phyloP scores from a whole-genome alignment of 2,888 invertebrate species.

The Pristionchus arcanus region DNA sequence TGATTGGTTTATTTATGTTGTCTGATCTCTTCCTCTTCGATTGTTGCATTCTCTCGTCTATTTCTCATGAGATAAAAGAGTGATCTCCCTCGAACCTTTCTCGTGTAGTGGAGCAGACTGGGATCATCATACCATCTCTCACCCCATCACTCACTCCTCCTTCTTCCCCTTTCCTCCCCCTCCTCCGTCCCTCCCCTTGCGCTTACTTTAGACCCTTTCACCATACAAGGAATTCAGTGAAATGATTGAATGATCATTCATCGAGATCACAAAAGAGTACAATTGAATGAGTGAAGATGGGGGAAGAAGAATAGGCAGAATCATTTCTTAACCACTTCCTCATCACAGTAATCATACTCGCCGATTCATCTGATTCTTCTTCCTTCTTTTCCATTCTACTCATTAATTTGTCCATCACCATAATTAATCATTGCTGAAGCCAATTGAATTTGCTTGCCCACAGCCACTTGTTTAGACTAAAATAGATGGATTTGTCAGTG shows the following conservation, averaged over 20 bases:
- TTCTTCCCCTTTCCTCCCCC: not conserved
- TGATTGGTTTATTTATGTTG: not conserved
- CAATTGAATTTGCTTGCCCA: not conserved
- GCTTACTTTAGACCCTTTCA: not conserved
- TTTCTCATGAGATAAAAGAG: conserved; percentile 2
- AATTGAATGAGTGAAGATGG: not conserved
- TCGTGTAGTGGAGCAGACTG: conserved; percentile 16
- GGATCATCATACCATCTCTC: conserved; percentile 19
- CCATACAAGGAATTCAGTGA: conserved; percentile 88
- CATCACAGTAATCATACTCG: not conserved
- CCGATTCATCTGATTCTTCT: not conserved
- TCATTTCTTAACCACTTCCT: conserved; percentile 42
- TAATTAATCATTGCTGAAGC: not conserved
- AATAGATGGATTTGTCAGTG: not conserved
- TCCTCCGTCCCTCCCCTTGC: not conserved
- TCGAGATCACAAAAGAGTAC: conserved; percentile 75
- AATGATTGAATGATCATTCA: conserved; percentile 88
- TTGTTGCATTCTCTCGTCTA: not conserved
- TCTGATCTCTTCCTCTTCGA: not conserved
- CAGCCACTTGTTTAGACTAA: not conserved
- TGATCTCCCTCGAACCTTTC: not conserved
- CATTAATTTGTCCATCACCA: conserved; percentile 10
- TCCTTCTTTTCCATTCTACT: not conserved
- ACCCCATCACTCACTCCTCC: not conserved
- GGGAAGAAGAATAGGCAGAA: not conserved